Base-by-base conservation (phyloP, 2,113 vertebrate species). In the Excalfactoria chinensis region DNA sequence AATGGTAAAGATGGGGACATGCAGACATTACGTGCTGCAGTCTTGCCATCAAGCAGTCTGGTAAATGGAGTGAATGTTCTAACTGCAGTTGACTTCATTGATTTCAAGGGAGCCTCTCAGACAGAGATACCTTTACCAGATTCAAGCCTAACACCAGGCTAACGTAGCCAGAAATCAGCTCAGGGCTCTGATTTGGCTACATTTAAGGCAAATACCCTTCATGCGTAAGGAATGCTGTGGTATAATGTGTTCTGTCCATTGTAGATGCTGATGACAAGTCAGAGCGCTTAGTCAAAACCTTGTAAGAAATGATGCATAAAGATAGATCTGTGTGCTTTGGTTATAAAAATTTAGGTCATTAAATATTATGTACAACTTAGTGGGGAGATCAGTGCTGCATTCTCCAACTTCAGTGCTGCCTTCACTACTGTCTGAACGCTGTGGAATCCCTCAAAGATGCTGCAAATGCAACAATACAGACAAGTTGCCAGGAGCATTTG, bases 311-410 rank as follows among this genome's bases (percentile, higher is more conserved):
- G 25, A 28, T 60, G 41, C 1, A 6, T 68, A 20, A 81, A 44
- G 2, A 21, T 55, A 35, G 32, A 55, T 22, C 28, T 75, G 28
- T 74, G 26, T 40, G 32, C 25, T 55, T 77, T 44, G 19, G 3
- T 49, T 82, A 56, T 37, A 72, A 53, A 43, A 74, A 35, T 82
- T 69, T 28, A 82, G 20, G 8, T 23, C 5, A 51, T 55, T n/a
- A 68, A 77, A 56, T 51, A 25, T 30, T 53, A 32, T 13, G 13
- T 25, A 14, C 18, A 3, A 68, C 43, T 70, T 67, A 59, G 23
- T 17, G 13, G 41, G 28, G 32, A 68, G 11, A 14, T 87, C 67
- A 79, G 11, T 0, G 0, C 40, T n/a, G 32, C 8, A 17, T 30
- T 89, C 17, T 78, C 51, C 49, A 60, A 37, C 20, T 67, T 68